phyloP scores from a whole-genome alignment of 2,888 invertebrate genomes.

The Nephrotoma flavescens region DNA sequence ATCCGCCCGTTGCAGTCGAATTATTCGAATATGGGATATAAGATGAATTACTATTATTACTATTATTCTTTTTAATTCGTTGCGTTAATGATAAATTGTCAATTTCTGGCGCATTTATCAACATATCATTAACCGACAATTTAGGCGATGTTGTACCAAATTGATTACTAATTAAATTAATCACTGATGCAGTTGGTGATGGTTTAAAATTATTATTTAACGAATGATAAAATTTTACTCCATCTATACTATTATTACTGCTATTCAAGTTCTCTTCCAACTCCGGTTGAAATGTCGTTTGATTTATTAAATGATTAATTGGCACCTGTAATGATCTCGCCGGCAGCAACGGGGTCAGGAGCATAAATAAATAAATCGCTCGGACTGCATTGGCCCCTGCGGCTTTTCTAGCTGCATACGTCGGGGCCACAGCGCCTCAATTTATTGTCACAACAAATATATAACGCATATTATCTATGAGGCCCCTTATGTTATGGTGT shows the following conservation, averaged over 20 bases:
- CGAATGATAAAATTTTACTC: not conserved
- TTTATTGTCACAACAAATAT: slow-evolving; percentile 3
- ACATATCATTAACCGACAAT: not conserved
- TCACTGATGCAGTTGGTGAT: not conserved
- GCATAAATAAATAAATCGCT: slow-evolving; percentile 20
- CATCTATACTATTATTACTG: not conserved
- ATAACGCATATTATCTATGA: not conserved
- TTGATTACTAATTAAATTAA: not conserved
- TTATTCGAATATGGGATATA: not conserved
- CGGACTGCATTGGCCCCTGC: slow-evolving; percentile 29
- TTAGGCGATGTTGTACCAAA: not conserved
- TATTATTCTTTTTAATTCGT: not conserved
- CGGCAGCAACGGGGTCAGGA: slow-evolving; percentile 23
- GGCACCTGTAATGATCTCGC: slow-evolving; percentile 31
- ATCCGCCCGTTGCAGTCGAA: not conserved
- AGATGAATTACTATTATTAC: not conserved
- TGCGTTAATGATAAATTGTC: not conserved
- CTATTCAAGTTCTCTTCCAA: not conserved
- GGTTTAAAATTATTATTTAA: not conserved
- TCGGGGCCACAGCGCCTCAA: slow-evolving; percentile 32
- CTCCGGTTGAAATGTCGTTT: slow-evolving; percentile 1
- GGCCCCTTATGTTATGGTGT: not conserved
- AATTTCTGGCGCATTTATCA: not conserved
- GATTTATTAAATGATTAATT: slow-evolving; percentile 5
- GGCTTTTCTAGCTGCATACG: slow-evolving; percentile 30